These are phyloP conservation scores for Ptychoptera contaminata DNA, from an alignment of 2,888 invertebrate species.

Conservation along the genomic window DNA sequence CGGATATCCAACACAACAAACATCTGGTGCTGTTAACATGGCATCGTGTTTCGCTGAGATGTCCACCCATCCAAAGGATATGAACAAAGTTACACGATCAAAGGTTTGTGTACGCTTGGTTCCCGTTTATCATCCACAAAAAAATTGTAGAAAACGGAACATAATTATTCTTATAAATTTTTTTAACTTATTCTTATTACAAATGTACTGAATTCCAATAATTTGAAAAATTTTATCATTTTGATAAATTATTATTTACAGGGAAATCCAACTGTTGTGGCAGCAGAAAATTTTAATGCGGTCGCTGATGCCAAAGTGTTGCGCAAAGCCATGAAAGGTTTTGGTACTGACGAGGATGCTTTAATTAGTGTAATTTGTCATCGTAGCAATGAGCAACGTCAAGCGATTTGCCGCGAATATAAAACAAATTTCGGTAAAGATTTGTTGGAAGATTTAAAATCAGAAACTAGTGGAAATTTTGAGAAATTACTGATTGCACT, in stretches of 20 bases:
- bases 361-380: conserved; percentile 72
- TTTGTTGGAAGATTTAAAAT: conserved; percentile 67
- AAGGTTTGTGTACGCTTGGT: background rate
- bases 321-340: conserved; percentile 82
- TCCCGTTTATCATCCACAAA: background rate
- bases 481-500: conserved; percentile 68
- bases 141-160: no score
- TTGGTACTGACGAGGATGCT: conserved; percentile 77
- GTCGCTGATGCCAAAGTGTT: conserved; percentile 64
- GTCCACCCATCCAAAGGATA: background rate
- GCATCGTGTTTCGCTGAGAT: background rate
- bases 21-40: background rate
- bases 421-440: conserved; percentile 39
- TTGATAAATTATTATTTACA: conserved; percentile 10
- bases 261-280: conserved; percentile 52
- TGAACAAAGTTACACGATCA: background rate
- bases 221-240: background rate
- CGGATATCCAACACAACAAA: conserved; percentile 1
- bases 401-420: conserved; percentile 19
- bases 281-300: conserved; percentile 63
- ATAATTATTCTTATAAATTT: no score
- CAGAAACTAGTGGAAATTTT: conserved; percentile 78
- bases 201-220: no score
- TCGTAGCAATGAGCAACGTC: conserved; percentile 71
- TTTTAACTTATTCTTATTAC: no score